A percentile compares a stretch with the other conserved stretches of the same genome.
Conservation (phyloP, 2,113 vertebrate species). For the Solenodon paradoxus region DNA sequence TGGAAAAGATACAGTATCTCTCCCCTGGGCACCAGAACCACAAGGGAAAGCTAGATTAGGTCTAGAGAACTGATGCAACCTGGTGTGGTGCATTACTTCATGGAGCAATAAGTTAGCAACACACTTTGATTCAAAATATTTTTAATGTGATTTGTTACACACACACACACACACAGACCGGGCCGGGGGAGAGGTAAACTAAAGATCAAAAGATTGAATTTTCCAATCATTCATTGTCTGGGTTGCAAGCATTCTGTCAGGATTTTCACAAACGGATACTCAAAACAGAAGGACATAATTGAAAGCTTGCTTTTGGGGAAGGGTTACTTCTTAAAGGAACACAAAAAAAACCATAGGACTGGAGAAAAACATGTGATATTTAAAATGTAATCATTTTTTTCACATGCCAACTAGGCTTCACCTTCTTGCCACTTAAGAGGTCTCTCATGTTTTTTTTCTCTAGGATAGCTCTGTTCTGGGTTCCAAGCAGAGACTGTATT, state of each 20-base stretch:
- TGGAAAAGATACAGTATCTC: constrained; percentile 51
- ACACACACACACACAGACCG: not conserved
- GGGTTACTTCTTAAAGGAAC: constrained; percentile 26
- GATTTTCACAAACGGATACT: constrained; percentile 42
- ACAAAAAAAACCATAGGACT: constrained; percentile 25
- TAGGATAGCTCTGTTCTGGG: constrained; percentile 25
- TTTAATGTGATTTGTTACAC: constrained; percentile 33
- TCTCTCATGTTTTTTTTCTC: constrained; percentile 60
- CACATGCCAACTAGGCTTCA: constrained; percentile 15
- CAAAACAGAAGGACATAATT: not conserved
- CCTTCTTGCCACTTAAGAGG: not conserved
- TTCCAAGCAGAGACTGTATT: constrained; percentile 67
- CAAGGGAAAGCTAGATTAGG: constrained; percentile 64
- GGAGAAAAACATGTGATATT: not conserved
- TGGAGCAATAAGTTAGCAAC: constrained; percentile 58
- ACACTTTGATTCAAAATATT: constrained; percentile 34
- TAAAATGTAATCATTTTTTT: constrained; percentile 30
- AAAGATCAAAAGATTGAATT: constrained; percentile 39
- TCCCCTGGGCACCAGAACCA: constrained; percentile 66
- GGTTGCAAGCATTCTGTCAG: not conserved
- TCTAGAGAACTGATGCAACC: constrained; percentile 74
- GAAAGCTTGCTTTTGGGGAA: constrained; percentile 37
- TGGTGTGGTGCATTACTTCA: constrained; percentile 59
- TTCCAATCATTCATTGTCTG: constrained; percentile 26
- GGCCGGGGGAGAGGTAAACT: constrained; percentile 46